Evolutionary conservation across 2,113 vertebrate genomes (phyloP), one percentile per base, ranked within the genome.

Genomic region (Falco punctatus): DNA sequence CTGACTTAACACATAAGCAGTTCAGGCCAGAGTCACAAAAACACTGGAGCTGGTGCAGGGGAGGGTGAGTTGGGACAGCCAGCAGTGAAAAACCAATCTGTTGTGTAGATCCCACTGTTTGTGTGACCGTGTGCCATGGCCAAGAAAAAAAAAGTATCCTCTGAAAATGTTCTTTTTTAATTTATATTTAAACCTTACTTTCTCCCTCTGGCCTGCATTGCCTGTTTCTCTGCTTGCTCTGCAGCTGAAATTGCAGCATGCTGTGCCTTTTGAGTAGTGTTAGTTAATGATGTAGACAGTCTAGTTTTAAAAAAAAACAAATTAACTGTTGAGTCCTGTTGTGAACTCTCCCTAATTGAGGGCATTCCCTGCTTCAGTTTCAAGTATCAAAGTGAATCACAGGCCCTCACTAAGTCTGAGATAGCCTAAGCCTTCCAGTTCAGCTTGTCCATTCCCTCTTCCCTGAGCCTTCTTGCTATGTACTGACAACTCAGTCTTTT

Each of bases 1-100:
- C 96, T 97, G 95, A 97, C 94, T 97, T 95, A 94, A 96, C 94
- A 93, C 90, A 96, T 94, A 85, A 95, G 92, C 78, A 82, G 96
- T 96, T 97, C 96, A 97, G 70, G 81, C 30, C n/a, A 77, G 85
- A 95, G 96, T 96, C 94, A 97, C 44, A 86, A 95, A 96, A 97
- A 96, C 96, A 96, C 74, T 19, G 6, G 58, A 79, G 49, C 35
- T 90, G 62, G 52, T 91, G 78, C 66, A 81, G 40, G 70, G 81
- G 35, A 88, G 70, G 55, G 27, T 90, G 84, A 91, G 32, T 5
- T 92, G 71, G 62, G 86, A 94, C 51, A 77, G 71, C 75, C 71
- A 94, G 59, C 88, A 87, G 70, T 5, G 4, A 88, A 92, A 90
- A 89, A 54, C 14, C 18, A 30, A 9, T 92, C 61, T 65, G 35